Conservation (phyloP, 1,140 invertebrate genomes). For the Bombus breviceps region DNA sequence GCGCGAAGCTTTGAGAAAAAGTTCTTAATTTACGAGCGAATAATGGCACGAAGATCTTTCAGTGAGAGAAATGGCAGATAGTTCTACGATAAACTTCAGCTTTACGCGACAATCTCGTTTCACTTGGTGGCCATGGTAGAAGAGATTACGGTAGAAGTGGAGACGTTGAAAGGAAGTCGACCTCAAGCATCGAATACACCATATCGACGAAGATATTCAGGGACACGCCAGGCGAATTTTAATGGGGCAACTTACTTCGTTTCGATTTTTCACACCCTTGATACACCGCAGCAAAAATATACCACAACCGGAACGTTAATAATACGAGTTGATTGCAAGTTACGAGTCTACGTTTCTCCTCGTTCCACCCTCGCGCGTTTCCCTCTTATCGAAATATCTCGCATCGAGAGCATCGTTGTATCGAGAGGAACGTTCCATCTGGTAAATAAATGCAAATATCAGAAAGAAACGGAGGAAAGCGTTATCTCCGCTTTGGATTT, state of each 20-base stretch:
- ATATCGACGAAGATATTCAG: slow-evolving; percentile 11
- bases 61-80: neutral
- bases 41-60: neutral
- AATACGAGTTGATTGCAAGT: slow-evolving; percentile 35
- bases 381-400: neutral
- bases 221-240: slow-evolving; percentile 4
- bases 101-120: slow-evolving; percentile 26
- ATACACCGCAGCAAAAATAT: neutral
- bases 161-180: slow-evolving; percentile 31
- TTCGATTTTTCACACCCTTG: slow-evolving; percentile 22
- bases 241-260: slow-evolving; percentile 21
- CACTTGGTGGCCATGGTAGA: neutral
- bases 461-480: neutral
- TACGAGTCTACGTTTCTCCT: neutral
- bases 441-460: slow-evolving; percentile 22
- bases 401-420: neutral
- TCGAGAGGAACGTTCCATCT: neutral
- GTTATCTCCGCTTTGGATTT: neutral
- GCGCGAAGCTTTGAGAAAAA: neutral
- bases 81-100: neutral
- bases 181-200: slow-evolving; percentile 21
- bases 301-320: neutral
- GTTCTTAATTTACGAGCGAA: neutral
- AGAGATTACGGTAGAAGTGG: slow-evolving; percentile 40
- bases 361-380: neutral